phyloP scores from a whole-genome alignment of 2,888 invertebrate species.

The Ypsolopha sequella region DNA sequence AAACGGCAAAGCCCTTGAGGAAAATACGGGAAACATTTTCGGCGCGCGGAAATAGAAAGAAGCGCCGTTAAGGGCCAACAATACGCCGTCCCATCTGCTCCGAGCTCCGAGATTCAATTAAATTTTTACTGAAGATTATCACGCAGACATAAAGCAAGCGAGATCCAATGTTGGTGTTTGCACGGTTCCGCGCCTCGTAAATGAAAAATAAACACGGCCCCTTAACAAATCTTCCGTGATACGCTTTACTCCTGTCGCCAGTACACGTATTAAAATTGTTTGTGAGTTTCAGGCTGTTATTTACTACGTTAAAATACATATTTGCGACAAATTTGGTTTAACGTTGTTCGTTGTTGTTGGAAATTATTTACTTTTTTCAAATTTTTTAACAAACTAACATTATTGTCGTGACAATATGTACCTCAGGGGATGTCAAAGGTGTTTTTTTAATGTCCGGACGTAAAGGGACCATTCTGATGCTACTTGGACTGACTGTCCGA shows the following conservation, averaged over 20 bases:
- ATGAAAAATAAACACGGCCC: conserved; percentile 65
- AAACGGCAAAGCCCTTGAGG: conserved; percentile 23
- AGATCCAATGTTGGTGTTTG: conserved; percentile 25
- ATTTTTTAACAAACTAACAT: no score
- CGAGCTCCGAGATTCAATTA: conserved; percentile 61
- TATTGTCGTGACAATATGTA: no score
- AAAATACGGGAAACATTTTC: conserved; percentile 26
- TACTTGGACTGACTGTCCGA: no score
- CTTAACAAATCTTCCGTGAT: conserved; percentile 19
- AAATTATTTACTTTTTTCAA: neutral
- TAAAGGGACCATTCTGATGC: no score
- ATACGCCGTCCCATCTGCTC: conserved; percentile 51
- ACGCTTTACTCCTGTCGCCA: conserved; percentile 39
- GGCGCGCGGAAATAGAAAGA: conserved; percentile 17
- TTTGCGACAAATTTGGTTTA: neutral
- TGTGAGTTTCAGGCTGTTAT: conserved; percentile 19
- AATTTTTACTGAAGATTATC: conserved; percentile 70
- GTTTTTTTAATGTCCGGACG: no score
- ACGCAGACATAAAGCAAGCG: conserved; percentile 47
- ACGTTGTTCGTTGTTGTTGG: neutral
- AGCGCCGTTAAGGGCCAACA: conserved; percentile 31
- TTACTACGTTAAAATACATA: conserved; percentile 2
- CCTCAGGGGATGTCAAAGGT: no score
- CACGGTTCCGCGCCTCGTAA: conserved; percentile 36
- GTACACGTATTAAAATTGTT: conserved; percentile 51